phyloP scores from a whole-genome alignment of 2,888 invertebrate genomes.

The Entomobrya multifasciata region DNA sequence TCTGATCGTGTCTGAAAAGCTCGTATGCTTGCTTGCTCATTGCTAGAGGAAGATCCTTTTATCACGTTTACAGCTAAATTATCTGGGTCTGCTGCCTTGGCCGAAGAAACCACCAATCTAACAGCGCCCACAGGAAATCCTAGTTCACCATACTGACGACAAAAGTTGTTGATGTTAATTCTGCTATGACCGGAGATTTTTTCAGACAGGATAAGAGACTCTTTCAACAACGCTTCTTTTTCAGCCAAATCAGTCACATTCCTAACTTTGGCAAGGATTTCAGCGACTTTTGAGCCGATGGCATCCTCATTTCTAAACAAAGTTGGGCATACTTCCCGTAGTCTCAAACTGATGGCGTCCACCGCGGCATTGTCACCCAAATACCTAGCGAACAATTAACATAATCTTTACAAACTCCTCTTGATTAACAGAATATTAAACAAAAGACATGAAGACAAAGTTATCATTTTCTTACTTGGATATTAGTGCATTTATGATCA shows the following conservation, averaged over 20 bases:
- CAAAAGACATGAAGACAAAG: too few species aligned
- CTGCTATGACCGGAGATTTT: slow-evolving; percentile 78
- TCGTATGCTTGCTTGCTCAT: slow-evolving; percentile 74
- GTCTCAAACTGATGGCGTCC: slow-evolving; percentile 92
- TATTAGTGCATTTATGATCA: slow-evolving; percentile 91
- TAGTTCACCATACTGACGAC: slow-evolving; percentile 78
- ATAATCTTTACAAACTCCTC: too few species aligned
- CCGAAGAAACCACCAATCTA: slow-evolving; percentile 75
- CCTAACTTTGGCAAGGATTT: slow-evolving; percentile 78
- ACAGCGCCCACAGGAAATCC: slow-evolving; percentile 79
- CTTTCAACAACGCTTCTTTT: slow-evolving; percentile 76
- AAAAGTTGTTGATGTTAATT: slow-evolving; percentile 77
- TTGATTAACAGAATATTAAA: too few species aligned
- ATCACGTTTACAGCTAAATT: slow-evolving; percentile 75
- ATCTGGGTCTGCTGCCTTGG: slow-evolving; percentile 78
- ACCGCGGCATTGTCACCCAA: slow-evolving; percentile 97
- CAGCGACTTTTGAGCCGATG: slow-evolving; percentile 92
- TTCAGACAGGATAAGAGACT: slow-evolving; percentile 77
- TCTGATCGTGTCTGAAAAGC: slow-evolving; percentile 77
- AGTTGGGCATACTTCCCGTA: slow-evolving; percentile 95
- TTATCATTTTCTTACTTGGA: slow-evolving; percentile 83
- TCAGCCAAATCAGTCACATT: slow-evolving; percentile 72
- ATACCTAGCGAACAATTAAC: slow-evolving; percentile 88
- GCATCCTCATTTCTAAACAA: slow-evolving; percentile 97
- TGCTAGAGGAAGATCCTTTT: slow-evolving; percentile 57